These are phyloP conservation scores for Marisa cornuarietis DNA, from an alignment of 1,140 invertebrate genomes.

Conservation along the genomic window DNA sequence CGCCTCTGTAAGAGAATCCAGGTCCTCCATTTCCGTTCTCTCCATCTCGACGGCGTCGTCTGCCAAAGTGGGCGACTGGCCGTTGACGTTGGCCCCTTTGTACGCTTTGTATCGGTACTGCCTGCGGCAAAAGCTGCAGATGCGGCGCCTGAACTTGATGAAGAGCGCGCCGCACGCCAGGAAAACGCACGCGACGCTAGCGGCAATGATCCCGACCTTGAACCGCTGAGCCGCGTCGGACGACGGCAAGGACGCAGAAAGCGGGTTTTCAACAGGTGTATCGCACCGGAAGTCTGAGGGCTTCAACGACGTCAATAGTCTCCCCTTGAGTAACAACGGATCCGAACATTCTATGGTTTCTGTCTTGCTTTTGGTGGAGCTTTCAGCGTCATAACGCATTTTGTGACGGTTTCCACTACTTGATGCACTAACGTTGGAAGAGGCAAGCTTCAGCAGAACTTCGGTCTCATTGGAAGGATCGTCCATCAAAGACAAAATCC, in stretches of 20 bases:
- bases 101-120: constrained; percentile 20
- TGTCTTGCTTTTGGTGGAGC: neutral
- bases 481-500: neutral
- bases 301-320: neutral
- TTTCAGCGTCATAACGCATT: neutral
- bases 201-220: neutral
- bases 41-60: constrained; percentile 13
- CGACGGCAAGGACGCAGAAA: neutral
- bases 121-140: constrained; percentile 9
- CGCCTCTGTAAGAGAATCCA: neutral
- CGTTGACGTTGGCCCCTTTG: constrained; percentile 1
- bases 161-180: neutral
- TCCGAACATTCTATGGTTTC: neutral
- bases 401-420: neutral
- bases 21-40: constrained; percentile 20
- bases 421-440: neutral
- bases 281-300: neutral
- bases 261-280: no score
- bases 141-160: constrained; percentile 6
- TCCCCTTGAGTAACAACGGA: neutral
- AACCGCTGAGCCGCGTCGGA: neutral
- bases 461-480: neutral
- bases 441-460: neutral
- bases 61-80: neutral
- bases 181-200: constrained; percentile 5